Base-by-base conservation (phyloP, 2,113 vertebrate genomes). In the Dunckerocampus dactyliophorus region DNA sequence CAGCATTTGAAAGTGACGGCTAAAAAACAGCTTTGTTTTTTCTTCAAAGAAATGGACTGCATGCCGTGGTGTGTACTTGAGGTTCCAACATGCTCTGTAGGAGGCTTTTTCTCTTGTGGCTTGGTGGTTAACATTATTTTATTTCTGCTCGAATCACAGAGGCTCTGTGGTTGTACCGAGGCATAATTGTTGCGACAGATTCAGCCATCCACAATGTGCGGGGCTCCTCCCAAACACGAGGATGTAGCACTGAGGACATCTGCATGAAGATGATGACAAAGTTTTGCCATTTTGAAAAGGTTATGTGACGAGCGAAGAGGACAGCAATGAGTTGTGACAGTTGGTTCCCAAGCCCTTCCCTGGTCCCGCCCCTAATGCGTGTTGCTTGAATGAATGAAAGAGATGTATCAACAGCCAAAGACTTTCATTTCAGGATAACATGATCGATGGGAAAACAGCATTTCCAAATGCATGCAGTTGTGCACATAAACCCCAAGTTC, bases 241-340 rank as follows among this genome's bases (percentile, higher is more conserved):
- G 42, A 56, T 62, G 58, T 20, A 17, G 53, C 54, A 78, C 67
- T 50, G 14, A 24, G 42, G 68, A 37, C 57, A 62, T 68, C 58
- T 75, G 71, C 59, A 22, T 43, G 34, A 53, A 53, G 58, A 71
- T 43, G 45, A 52, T 64, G 59, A 15, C 19, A 47, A 68, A 31
- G 62, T 17, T 45, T n/a, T 28, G 49, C n/a, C 55, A 14, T 51
- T 65, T 77, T 50, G 59, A 78, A 45, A 66, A 65, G 59, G 45
- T 65, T 54, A 37, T 54, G 4, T 43, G 47, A 74, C 51, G 43
- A 65, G n/a, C 2, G 63, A 75, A 8, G 65, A 63, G 61, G 65
- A 79, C 11, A 59, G 67, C 24, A 14, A 37, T n/a, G 17, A 63
- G 71, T 42, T 9, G n/a, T 46, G 43, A 67, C 42, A 15, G 10